Evolutionary conservation across 2,888 invertebrate genomes (phyloP).

Genomic region (Saturnia pavonia): DNA sequence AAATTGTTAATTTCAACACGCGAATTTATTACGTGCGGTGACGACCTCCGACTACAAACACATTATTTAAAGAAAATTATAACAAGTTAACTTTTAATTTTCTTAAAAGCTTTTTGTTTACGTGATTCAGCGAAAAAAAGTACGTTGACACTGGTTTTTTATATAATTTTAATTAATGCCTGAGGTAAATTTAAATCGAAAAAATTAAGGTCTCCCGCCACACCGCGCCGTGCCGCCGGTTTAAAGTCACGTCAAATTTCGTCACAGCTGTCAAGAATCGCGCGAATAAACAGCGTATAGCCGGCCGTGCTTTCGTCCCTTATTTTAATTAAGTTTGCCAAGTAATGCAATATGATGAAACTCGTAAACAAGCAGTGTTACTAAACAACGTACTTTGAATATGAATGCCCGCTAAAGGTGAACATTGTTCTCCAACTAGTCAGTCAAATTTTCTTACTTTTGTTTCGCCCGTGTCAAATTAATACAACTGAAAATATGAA

Average conservation of each 20-base stretch:
- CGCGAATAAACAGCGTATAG: conserved; percentile 42
- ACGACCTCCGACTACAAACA: conserved; percentile 11
- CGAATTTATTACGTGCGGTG: conserved; percentile 10
- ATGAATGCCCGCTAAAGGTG: conserved; percentile 33
- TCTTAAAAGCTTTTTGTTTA: conserved; percentile 15
- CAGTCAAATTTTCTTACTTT: conserved; percentile 1
- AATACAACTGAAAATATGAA: too few relatives aligned
- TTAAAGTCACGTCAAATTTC: conserved; percentile 21
- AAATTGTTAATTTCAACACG: not conserved
- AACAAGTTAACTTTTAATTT: conserved; percentile 19
- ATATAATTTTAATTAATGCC: conserved; percentile 17
- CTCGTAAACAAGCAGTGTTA: conserved; percentile 45
- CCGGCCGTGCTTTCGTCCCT: conserved; percentile 39
- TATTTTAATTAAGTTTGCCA: conserved; percentile 56
- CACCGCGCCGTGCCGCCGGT: not conserved
- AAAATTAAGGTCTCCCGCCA: conserved; percentile 2
- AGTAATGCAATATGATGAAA: conserved; percentile 49
- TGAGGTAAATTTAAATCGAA: conserved; percentile 10
- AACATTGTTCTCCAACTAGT: conserved; percentile 20
- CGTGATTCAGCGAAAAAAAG: conserved; percentile 4
- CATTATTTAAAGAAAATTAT: conserved; percentile 8
- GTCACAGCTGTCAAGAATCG: conserved; percentile 50
- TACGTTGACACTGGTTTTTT: not conserved
- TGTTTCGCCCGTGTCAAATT: not conserved
- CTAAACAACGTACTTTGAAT: conserved; percentile 37